Evolutionary conservation across 2,797 vertebrate species (phyloP).

Genomic region (Acrocephalus scirpaceus): DNA sequence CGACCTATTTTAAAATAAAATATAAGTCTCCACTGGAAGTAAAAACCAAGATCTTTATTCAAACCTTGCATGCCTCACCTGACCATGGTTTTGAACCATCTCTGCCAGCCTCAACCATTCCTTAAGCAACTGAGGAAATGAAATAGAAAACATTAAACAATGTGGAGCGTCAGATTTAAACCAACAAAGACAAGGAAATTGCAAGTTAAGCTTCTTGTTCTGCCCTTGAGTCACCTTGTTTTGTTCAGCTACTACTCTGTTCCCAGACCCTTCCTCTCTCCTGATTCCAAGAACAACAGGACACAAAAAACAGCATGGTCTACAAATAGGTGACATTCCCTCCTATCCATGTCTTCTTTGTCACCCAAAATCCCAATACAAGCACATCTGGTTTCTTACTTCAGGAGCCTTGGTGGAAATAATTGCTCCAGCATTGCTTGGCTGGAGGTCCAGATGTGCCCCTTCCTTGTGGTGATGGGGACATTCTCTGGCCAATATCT

Average conservation of each 20-base stretch:
- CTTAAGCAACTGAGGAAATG: conserved; percentile 52
- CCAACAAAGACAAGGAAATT: conserved; percentile 63
- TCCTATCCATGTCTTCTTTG: not conserved
- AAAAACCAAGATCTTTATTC: not conserved
- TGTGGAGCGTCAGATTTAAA: conserved; percentile 14
- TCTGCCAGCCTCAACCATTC: not conserved
- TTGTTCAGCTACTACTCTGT: not conserved
- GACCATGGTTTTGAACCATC: not conserved
- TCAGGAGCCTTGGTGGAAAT: not conserved
- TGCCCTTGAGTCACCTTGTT: conserved; percentile 60
- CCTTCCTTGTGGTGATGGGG: not conserved
- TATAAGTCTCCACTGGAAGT: not conserved
- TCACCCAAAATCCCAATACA: not conserved
- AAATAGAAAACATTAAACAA: conserved; percentile 48
- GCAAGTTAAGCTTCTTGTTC: conserved; percentile 48
- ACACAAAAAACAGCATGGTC: not conserved
- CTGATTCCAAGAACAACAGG: not conserved
- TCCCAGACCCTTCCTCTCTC: not conserved
- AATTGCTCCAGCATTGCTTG: not conserved
- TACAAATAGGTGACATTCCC: not conserved
- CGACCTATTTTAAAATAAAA: not conserved
- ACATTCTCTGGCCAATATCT: not conserved
- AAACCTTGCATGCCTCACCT: not conserved
- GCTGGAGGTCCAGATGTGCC: not conserved
- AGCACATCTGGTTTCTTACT: not conserved